phyloP scores from a whole-genome alignment of 2,888 invertebrate species.

The Strigamia crassipes region DNA sequence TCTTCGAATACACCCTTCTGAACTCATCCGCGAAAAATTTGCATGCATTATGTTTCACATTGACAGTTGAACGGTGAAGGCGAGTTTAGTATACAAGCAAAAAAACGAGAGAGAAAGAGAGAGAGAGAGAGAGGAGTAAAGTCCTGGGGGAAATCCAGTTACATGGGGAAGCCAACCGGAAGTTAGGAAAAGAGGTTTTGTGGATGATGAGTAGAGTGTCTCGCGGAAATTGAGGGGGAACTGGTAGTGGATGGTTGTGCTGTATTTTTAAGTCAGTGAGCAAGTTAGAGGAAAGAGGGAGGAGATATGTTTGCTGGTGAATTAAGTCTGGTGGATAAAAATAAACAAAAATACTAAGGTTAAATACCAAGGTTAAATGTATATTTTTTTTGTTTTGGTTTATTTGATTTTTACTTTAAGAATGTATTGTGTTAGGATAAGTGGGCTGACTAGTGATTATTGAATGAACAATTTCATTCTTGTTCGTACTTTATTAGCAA shows the following conservation, averaged over 20 bases:
- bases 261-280: slow-evolving; percentile 25
- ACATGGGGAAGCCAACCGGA: slow-evolving; percentile 22
- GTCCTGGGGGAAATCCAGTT: slow-evolving; percentile 26
- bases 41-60: slow-evolving; percentile 31
- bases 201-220: slow-evolving; percentile 26
- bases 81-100: neutral
- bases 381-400: too few relatives aligned
- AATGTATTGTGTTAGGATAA: too few relatives aligned
- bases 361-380: too few relatives aligned
- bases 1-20: neutral
- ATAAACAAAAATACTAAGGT: too few relatives aligned
- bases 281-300: neutral
- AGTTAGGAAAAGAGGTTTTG: slow-evolving; percentile 28
- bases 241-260: slow-evolving; percentile 12
- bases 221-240: slow-evolving; percentile 26
- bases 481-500: too few relatives aligned
- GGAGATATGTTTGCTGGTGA: neutral
- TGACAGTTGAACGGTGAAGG: slow-evolving; percentile 30
- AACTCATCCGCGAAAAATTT: slow-evolving; percentile 24
- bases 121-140: neutral
- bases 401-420: too few relatives aligned
- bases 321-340: neutral
- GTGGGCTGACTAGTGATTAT: too few relatives aligned
- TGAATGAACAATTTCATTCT: too few relatives aligned
- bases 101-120: neutral